These are phyloP conservation scores for Phaonia tiefii DNA, from an alignment of 2,888 invertebrate genomes.

Conservation along the genomic window DNA sequence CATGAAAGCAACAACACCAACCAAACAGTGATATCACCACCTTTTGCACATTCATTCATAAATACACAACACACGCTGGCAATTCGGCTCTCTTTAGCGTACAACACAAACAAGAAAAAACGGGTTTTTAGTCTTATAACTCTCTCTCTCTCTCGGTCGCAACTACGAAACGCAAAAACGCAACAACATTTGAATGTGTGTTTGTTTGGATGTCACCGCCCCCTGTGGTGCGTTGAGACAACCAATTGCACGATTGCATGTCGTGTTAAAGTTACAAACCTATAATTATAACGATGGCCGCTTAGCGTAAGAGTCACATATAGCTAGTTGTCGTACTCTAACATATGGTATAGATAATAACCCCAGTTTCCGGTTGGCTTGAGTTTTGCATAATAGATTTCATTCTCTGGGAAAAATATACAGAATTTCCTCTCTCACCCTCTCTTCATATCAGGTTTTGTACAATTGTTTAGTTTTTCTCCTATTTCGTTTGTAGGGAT, in stretches of 20 bases:
- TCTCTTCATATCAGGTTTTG: too few relatives aligned
- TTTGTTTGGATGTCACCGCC: constrained; percentile 69
- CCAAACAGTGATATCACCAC: constrained; percentile 38
- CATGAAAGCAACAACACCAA: constrained; percentile 9
- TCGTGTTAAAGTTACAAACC: constrained; percentile 70
- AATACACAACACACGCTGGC: constrained; percentile 26
- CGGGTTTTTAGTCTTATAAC: too few relatives aligned
- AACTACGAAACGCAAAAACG: background rate
- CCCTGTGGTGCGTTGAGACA: constrained; percentile 65
- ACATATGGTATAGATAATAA: constrained; percentile 56
- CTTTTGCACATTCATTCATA: constrained; percentile 67
- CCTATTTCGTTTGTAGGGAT: background rate
- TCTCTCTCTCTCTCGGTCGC: constrained; percentile 1
- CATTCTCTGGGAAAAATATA: constrained; percentile 2
- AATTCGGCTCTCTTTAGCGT: constrained; percentile 17
- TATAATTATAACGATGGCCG: constrained; percentile 80
- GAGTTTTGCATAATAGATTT: constrained; percentile 16
- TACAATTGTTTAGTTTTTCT: background rate
- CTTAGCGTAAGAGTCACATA: constrained; percentile 71
- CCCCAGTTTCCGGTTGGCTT: constrained; percentile 66
- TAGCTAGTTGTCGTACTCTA: constrained; percentile 21
- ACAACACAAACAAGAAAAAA: background rate
- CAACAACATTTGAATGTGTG: background rate
- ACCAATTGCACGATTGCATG: constrained; percentile 73
- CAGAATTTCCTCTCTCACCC: background rate